These are phyloP conservation scores for Gymnoscopelus braueri DNA, from an alignment of 2,797 vertebrate species.

Conservation along the genomic window DNA sequence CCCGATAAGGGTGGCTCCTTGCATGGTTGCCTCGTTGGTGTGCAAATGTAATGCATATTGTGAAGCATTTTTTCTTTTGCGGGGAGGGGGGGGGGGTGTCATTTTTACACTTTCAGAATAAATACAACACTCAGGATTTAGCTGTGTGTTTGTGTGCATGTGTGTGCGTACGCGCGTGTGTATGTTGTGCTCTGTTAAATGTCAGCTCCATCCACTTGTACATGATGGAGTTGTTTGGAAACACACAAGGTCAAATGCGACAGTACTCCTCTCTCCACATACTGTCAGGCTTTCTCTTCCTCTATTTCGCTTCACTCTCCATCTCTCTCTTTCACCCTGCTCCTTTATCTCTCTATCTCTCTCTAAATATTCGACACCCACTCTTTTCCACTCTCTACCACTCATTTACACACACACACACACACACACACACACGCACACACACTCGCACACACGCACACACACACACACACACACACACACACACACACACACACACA, in stretches of 20 bases:
- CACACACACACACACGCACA: slow-evolving; percentile 11
- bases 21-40: too few species aligned
- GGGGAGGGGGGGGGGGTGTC: too few species aligned
- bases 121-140: too few species aligned
- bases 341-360: slow-evolving; percentile 1
- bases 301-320: background rate
- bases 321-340: background rate
- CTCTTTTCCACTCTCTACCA: background rate
- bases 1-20: too few species aligned
- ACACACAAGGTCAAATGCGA: slow-evolving; percentile 48
- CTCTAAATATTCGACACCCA: background rate
- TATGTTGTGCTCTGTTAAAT: slow-evolving; percentile 58
- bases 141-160: background rate
- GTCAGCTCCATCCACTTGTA: slow-evolving; percentile 61
- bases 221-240: slow-evolving; percentile 45
- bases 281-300: background rate
- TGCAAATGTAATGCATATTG: too few species aligned
- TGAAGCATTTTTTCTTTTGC: too few species aligned
- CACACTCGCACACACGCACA: slow-evolving; percentile 8
- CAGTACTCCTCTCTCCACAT: slow-evolving; percentile 11
- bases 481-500: slow-evolving; percentile 14
- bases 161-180: background rate
- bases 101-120: too few species aligned
- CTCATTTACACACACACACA: background rate
- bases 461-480: slow-evolving; percentile 9